Percentiles rank a stretch among this genome's conserved stretches.
Evolutionary conservation across 2,888 invertebrate species (phyloP).

Genomic region (Cephus nigrinus): DNA sequence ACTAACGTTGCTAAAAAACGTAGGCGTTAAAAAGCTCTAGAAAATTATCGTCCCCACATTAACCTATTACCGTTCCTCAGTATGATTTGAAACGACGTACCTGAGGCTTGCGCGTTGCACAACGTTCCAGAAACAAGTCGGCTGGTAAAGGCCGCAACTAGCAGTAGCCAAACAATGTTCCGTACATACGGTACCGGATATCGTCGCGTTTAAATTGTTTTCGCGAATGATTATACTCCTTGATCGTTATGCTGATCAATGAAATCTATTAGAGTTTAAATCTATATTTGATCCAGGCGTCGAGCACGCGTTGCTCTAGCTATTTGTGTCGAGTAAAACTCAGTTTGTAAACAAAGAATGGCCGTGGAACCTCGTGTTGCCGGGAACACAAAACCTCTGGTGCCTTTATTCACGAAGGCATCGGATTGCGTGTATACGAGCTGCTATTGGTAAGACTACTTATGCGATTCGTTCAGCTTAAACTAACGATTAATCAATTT

Average conservation of each 20-base stretch:
- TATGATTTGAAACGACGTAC: background rate
- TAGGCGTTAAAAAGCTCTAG: background rate
- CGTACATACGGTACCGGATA: background rate
- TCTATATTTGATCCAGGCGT: background rate
- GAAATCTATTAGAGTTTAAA: background rate
- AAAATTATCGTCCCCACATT: background rate
- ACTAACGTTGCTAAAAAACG: background rate
- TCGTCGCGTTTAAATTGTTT: background rate
- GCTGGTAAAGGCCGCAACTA: conserved; percentile 8
- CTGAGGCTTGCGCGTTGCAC: conserved; percentile 19
- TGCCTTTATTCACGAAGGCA: conserved; percentile 78
- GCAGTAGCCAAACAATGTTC: conserved; percentile 41
- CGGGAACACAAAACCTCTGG: conserved; percentile 59
- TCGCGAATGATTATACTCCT: background rate
- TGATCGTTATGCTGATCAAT: background rate
- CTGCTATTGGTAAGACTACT: conserved; percentile 81
- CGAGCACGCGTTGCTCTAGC: background rate
- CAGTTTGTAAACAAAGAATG: conserved; percentile 51
- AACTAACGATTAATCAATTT: background rate
- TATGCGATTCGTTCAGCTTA: background rate
- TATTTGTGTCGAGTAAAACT: background rate
- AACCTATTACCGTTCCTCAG: background rate
- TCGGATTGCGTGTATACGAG: conserved; percentile 86
- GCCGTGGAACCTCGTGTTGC: conserved; percentile 57
- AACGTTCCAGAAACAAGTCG: conserved; percentile 26